Evolutionary conservation across 1,140 invertebrate genomes (phyloP).

Genomic region (Euschistus heros): DNA sequence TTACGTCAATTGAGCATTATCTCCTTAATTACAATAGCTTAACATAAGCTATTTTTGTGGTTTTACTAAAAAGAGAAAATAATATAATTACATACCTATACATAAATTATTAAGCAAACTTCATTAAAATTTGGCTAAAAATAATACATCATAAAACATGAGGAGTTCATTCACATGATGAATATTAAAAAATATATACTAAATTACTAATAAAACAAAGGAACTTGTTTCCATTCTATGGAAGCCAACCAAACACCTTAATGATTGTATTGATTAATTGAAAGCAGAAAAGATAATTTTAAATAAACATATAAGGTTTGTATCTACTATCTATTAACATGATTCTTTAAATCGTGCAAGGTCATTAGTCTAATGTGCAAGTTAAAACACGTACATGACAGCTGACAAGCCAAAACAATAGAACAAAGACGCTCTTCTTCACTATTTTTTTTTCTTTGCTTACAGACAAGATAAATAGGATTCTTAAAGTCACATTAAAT

Average conservation of each 20-base stretch:
- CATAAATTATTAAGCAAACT: no score
- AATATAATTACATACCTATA: no score
- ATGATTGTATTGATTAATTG: background rate
- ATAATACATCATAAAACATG: background rate
- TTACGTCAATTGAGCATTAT: conserved; percentile 5
- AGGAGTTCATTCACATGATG: background rate
- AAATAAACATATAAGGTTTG: background rate
- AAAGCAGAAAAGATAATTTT: background rate
- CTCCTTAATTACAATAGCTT: background rate
- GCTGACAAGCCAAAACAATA: conserved; percentile 22
- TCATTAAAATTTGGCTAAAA: background rate
- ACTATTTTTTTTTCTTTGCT: no score
- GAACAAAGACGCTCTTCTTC: conserved; percentile 14
- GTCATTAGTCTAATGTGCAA: conserved; percentile 7
- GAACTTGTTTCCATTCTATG: no score
- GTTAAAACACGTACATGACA: conserved; percentile 18
- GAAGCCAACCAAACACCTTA: background rate
- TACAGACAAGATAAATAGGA: no score
- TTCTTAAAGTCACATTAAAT: no score
- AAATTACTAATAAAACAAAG: no score
- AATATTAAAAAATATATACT: no score
- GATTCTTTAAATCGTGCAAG: background rate
- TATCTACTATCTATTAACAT: background rate
- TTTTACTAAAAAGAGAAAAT: no score
- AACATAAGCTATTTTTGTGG: no score